Evolutionary conservation across 2,888 invertebrate genomes (phyloP).

Genomic region (Cremastinae sp.): DNA sequence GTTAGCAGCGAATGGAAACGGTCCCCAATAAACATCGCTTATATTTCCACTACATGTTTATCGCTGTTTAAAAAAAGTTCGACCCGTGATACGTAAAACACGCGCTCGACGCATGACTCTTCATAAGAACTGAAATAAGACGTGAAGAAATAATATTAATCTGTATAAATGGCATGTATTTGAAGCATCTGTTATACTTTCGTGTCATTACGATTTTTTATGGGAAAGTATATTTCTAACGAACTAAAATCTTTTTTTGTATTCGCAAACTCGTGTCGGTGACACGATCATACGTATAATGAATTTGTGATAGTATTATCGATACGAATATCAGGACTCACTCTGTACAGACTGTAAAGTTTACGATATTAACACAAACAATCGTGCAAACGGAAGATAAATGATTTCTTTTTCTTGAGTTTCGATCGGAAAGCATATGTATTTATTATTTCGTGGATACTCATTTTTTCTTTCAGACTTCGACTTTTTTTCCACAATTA

Average conservation of each 20-base stretch:
- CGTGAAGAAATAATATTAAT: neutral
- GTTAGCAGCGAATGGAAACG: constrained; percentile 68
- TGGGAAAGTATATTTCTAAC: constrained; percentile 4
- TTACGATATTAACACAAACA: constrained; percentile 42
- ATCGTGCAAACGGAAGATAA: constrained; percentile 28
- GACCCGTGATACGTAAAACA: constrained; percentile 50
- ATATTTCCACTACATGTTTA: constrained; percentile 17
- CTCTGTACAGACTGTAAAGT: constrained; percentile 58
- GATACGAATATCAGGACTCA: constrained; percentile 11
- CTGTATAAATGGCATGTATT: too few species aligned
- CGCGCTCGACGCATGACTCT: constrained; percentile 38
- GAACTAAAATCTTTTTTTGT: constrained; percentile 17
- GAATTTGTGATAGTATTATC: constrained; percentile 42
- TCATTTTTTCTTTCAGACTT: constrained; percentile 39
- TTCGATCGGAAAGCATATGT: constrained; percentile 44
- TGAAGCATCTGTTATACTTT: too few species aligned
- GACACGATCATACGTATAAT: constrained; percentile 9
- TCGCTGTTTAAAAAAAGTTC: constrained; percentile 43
- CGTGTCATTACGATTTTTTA: neutral
- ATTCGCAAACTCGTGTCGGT: constrained; percentile 22
- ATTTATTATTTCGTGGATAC: constrained; percentile 31
- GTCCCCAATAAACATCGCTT: constrained; percentile 63
- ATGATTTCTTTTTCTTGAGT: constrained; percentile 51
- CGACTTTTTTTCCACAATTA: too few species aligned
- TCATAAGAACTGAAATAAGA: constrained; percentile 26